phyloP scores from a whole-genome alignment of 2,113 vertebrate species.

The Melanotaenia duboulayi region DNA sequence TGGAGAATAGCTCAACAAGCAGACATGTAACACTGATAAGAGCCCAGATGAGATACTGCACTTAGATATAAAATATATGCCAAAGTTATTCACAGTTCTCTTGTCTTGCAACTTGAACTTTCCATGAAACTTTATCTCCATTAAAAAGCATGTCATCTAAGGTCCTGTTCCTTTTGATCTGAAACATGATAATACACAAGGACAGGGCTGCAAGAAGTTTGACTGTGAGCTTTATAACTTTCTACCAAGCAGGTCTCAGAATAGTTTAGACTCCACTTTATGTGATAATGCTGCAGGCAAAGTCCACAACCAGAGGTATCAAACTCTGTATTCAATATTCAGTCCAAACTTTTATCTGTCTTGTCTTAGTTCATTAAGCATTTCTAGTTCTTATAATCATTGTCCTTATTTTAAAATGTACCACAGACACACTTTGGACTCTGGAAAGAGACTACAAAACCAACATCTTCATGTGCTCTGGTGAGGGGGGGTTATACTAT shows the following conservation, averaged over 20 bases:
- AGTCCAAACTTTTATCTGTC: not conserved
- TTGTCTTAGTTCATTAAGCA: not conserved
- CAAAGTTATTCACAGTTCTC: not conserved
- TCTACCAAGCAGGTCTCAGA: conserved; percentile 1
- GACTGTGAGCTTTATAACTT: not conserved
- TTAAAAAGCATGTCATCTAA: not conserved
- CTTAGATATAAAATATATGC: not conserved
- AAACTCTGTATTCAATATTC: conserved; percentile 11
- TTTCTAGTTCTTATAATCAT: not conserved
- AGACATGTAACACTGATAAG: conserved; percentile 9
- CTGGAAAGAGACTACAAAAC: conserved; percentile 14
- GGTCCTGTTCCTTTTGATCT: not conserved
- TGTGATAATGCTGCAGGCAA: conserved; percentile 52
- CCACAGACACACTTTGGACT: conserved; percentile 28
- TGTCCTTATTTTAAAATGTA: not conserved
- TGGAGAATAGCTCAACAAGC: not conserved
- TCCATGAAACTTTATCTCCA: too few relatives aligned
- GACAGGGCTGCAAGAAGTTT: too few relatives aligned
- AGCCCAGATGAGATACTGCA: not conserved
- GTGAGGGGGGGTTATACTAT: not conserved
- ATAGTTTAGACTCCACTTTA: conserved; percentile 20
- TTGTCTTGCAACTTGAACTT: not conserved
- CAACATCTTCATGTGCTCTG: not conserved
- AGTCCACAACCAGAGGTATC: conserved; percentile 49
- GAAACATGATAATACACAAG: not conserved